These are phyloP conservation scores for Chrysocyon brachyurus DNA, from an alignment of 2,797 vertebrate genomes.

Conservation along the genomic window DNA sequence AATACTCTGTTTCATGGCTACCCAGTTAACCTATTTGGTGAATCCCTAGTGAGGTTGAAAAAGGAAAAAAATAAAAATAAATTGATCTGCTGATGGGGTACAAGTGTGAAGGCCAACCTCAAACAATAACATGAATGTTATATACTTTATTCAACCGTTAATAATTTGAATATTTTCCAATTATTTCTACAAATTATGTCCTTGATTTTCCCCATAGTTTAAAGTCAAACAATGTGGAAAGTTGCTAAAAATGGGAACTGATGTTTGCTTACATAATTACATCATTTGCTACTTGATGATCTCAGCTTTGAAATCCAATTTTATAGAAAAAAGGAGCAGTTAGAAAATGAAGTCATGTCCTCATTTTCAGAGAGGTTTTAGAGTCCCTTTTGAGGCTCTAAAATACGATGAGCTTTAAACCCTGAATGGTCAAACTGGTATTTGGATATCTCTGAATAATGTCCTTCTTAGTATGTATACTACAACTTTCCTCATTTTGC, in stretches of 20 bases:
- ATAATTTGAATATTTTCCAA: neutral
- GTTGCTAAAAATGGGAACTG: neutral
- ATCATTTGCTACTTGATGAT: neutral
- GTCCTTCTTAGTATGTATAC: neutral
- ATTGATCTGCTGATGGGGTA: neutral
- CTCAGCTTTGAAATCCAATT: constrained; percentile 14
- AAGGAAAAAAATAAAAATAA: neutral
- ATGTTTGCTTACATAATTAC: neutral
- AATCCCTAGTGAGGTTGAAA: neutral
- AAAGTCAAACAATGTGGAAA: neutral
- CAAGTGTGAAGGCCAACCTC: neutral
- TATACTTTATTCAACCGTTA: neutral
- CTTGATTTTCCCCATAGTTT: neutral
- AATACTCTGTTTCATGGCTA: neutral
- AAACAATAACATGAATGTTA: neutral
- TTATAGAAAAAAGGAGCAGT: neutral
- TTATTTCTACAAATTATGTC: neutral
- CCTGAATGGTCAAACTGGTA: neutral
- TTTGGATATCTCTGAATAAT: neutral
- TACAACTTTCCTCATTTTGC: neutral
- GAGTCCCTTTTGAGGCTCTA: neutral
- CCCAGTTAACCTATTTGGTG: neutral
- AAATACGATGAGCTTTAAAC: neutral
- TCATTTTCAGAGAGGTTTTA: neutral
- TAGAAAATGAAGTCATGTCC: neutral